Evolutionary conservation across 2,888 invertebrate species (phyloP).

Genomic region (Yponomeuta malinellus): DNA sequence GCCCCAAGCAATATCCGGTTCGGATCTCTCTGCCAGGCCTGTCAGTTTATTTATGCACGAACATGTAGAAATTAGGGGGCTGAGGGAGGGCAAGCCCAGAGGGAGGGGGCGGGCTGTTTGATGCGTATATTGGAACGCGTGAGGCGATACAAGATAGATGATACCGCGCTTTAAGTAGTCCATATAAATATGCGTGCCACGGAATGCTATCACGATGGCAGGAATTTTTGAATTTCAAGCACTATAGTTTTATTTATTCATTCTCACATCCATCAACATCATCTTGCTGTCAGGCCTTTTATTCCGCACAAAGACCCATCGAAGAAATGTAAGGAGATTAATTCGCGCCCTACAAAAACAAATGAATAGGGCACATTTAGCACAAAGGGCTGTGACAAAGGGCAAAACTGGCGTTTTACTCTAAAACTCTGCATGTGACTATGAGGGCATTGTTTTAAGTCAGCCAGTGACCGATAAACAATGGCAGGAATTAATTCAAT

Average conservation of each 20-base stretch:
- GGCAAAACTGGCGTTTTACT: slow-evolving; percentile 44
- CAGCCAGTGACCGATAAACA: slow-evolving; percentile 57
- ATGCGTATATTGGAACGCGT: slow-evolving; percentile 11
- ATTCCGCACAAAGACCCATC: slow-evolving; percentile 55
- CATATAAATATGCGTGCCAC: background rate
- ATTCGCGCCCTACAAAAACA: slow-evolving; percentile 65
- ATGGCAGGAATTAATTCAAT: slow-evolving; percentile 56
- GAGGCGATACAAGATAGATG: slow-evolving; percentile 4
- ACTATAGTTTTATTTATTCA: background rate
- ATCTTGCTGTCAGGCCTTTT: slow-evolving; percentile 57
- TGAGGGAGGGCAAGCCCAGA: background rate
- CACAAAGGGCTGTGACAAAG: slow-evolving; percentile 61
- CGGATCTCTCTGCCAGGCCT: slow-evolving; percentile 22
- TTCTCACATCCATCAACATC: slow-evolving; percentile 46
- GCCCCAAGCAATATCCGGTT: slow-evolving; percentile 19
- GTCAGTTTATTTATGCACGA: slow-evolving; percentile 47
- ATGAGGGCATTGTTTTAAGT: slow-evolving; percentile 57
- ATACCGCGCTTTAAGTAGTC: background rate
- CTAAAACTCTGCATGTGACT: slow-evolving; percentile 75
- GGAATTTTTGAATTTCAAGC: background rate
- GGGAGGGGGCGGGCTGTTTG: slow-evolving; percentile 10
- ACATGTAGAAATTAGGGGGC: slow-evolving; percentile 34
- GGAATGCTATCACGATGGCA: background rate
- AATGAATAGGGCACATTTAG: slow-evolving; percentile 43
- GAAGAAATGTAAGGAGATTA: slow-evolving; percentile 72